These are phyloP conservation scores for Nymphalis io DNA, from an alignment of 1,140 invertebrate species.

Conservation along the genomic window DNA sequence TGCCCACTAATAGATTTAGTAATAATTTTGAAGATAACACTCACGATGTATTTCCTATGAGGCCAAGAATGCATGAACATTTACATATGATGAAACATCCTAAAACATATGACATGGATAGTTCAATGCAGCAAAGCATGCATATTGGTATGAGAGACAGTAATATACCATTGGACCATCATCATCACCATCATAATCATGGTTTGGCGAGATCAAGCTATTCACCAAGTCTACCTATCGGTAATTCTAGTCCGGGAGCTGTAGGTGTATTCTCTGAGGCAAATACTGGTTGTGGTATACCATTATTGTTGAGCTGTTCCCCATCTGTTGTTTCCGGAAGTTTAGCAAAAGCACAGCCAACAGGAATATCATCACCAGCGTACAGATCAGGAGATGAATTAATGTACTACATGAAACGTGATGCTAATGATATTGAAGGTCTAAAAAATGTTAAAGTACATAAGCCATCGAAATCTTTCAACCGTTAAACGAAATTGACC, in stretches of 20 bases:
- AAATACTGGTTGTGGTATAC: conserved; percentile 61
- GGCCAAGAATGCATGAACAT: conserved; percentile 29
- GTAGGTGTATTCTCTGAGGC: conserved; percentile 67
- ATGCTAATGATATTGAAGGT: conserved; percentile 47
- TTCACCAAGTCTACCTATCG: conserved; percentile 23
- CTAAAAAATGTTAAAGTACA: conserved; percentile 28
- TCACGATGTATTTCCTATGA: conserved; percentile 16
- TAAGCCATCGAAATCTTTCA: conserved; percentile 30
- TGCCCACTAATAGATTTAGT: conserved; percentile 8
- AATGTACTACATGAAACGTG: conserved; percentile 59
- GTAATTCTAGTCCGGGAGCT: conserved; percentile 39
- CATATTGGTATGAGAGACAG: conserved; percentile 48
- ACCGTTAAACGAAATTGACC: conserved; percentile 38
- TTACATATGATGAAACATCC: conserved; percentile 29
- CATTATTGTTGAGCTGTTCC: conserved; percentile 66
- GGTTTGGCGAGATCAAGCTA: conserved; percentile 33
- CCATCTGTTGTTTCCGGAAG: conserved; percentile 66
- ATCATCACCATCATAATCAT: conserved; percentile 26
- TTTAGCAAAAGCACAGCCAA: conserved; percentile 52
- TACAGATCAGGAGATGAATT: conserved; percentile 57
- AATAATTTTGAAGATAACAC: conserved; percentile 16
- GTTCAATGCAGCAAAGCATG: conserved; percentile 47
- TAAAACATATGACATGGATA: conserved; percentile 42
- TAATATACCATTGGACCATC: conserved; percentile 33
- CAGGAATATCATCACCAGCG: conserved; percentile 44